Base-by-base conservation (phyloP, 1,140 invertebrate genomes). In the Cecropterus lyciades region DNA sequence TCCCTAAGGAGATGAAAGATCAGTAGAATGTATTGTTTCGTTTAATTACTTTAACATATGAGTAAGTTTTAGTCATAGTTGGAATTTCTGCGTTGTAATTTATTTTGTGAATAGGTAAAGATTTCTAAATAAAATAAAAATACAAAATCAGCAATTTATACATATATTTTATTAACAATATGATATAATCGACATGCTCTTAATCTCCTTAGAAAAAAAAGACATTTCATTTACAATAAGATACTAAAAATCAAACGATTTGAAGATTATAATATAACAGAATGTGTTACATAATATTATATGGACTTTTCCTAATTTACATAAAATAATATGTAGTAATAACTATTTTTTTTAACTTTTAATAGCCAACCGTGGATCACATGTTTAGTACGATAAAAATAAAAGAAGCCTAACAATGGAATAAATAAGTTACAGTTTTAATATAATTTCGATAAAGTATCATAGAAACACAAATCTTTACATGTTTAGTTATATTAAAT, bases 111-210 rank as follows among this genome's bases (percentile, higher is more conserved):
- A 33, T 10, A 9, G 30, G 30, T 51, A 10, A 46, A 49, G 37
- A n/a, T n/a, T n/a, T 11, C 5, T 15, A 62, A 65, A 56, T 51
- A 46, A 67, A 79, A 80, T 71, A 71, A 82, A 73, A 74, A 70
- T 49, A 68, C 59, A 45, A 51, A 55, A 42, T 79, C 65, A 82
- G 80, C 85, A 86, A 87, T 88, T 90, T 90, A 89, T 89, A 88
- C 84, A 89, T 89, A 90, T 85, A 90, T 90, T 87, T 90, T 89
- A 90, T 86, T 90, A 90, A 91, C 85, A 91, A 91, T 89, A 89
- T 89, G 75, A 88, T 91, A 91, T 89, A 89, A 89, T 87, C 81
- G 81, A 87, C 85, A 90, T 87, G 84, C 71, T 75, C 81, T 85
- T 87, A 85, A 86, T 82, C 79, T 84, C 82, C 76, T 79, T 83